These are phyloP conservation scores for Pongo pygmaeus DNA, from an alignment of 2,113 vertebrate species.

Conservation along the genomic window DNA sequence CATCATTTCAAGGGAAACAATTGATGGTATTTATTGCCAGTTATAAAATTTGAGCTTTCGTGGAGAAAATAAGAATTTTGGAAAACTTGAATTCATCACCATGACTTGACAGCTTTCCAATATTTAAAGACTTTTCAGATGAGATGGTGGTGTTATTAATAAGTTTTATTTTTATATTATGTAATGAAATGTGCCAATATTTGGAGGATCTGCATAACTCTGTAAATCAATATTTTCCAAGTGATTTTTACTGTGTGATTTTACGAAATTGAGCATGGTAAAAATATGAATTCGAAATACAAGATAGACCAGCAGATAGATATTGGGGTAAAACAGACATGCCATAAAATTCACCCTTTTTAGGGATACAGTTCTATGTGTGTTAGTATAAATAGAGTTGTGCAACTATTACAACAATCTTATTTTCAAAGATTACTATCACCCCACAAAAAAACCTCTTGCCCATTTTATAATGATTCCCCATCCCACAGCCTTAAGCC, in stretches of 20 bases:
- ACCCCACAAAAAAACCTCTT: neutral
- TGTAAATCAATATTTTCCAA: slow-evolving; percentile 15
- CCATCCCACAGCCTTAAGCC: neutral
- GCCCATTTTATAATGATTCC: neutral
- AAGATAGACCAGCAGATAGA: neutral
- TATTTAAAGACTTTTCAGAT: slow-evolving; percentile 47
- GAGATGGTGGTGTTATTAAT: neutral
- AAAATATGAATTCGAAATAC: neutral
- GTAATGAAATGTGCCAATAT: slow-evolving; percentile 28
- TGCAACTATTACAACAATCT: neutral
- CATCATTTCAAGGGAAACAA: slow-evolving; percentile 63
- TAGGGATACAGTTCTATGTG: neutral
- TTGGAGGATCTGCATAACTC: neutral
- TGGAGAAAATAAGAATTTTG: slow-evolving; percentile 51
- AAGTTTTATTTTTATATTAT: slow-evolving; percentile 22
- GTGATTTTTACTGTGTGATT: neutral
- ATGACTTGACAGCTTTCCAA: slow-evolving; percentile 23
- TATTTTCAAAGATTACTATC: neutral
- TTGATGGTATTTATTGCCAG: slow-evolving; percentile 53
- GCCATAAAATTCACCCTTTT: neutral
- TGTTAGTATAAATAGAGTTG: neutral
- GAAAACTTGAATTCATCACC: slow-evolving; percentile 47
- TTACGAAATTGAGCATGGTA: neutral
- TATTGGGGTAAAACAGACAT: neutral
- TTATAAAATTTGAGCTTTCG: slow-evolving; percentile 43